phyloP scores from a whole-genome alignment of 2,888 invertebrate species.

The Philaethria dido region DNA sequence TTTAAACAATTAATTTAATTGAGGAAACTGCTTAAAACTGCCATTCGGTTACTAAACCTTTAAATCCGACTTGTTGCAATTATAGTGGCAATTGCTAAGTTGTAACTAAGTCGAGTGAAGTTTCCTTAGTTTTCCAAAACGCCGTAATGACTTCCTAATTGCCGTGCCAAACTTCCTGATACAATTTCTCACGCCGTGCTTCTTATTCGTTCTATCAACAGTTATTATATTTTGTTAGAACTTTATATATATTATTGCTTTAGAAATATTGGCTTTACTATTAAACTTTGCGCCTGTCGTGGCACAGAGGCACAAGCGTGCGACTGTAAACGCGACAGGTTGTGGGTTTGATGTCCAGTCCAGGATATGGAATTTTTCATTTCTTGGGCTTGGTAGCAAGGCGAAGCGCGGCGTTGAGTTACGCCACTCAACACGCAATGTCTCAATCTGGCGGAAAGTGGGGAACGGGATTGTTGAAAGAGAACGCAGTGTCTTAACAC shows the following conservation, averaged over 20 bases:
- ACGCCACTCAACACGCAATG: no score
- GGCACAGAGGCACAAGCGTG: no score
- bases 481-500: no score
- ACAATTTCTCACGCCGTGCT: constrained; percentile 36
- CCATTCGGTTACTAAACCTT: constrained; percentile 30
- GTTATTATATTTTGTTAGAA: constrained; percentile 25
- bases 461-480: no score
- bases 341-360: no score
- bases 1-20: background rate
- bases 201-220: constrained; percentile 22
- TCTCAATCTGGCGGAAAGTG: no score
- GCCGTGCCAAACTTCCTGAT: constrained; percentile 38
- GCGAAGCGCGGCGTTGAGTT: no score
- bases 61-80: constrained; percentile 36
- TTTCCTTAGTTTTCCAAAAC: constrained; percentile 44
- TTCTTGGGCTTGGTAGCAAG: no score
- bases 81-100: constrained; percentile 37
- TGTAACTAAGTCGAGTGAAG: constrained; percentile 36
- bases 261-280: background rate
- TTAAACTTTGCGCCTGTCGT: no score
- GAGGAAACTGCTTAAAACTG: constrained; percentile 50
- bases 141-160: constrained; percentile 43
- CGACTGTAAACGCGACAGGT: no score
- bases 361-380: no score
- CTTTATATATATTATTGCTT: constrained; percentile 11